phyloP scores from a whole-genome alignment of 2,888 invertebrate genomes.

The Digitonthophagus gazella region DNA sequence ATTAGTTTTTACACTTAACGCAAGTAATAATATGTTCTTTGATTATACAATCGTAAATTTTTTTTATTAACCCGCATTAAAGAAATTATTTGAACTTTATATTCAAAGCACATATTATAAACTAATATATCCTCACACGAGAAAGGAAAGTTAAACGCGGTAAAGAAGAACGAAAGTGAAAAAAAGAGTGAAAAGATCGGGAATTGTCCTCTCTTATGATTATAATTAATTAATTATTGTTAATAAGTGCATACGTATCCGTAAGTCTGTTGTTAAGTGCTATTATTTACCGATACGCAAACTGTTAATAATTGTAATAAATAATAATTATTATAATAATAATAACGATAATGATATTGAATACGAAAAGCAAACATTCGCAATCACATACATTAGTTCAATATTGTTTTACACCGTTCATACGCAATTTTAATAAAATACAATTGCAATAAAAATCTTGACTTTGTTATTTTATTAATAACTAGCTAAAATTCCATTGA shows the following conservation, averaged over 20 bases:
- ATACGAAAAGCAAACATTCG: slow-evolving; percentile 37
- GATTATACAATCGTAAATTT: neutral
- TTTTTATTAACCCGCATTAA: too few relatives aligned
- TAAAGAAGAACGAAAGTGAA: neutral
- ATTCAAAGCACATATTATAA: neutral
- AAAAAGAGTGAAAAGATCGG: neutral
- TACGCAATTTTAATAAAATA: slow-evolving; percentile 46
- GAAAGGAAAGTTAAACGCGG: neutral
- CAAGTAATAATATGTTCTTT: neutral
- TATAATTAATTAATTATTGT: slow-evolving; percentile 14
- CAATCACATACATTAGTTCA: slow-evolving; percentile 42
- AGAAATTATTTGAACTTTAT: neutral
- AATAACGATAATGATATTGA: slow-evolving; percentile 27
- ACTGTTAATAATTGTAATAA: slow-evolving; percentile 21
- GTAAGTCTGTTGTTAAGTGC: slow-evolving; percentile 21
- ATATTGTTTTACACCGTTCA: slow-evolving; percentile 48
- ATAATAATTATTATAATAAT: slow-evolving; percentile 15
- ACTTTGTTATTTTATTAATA: too few relatives aligned
- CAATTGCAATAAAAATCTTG: slow-evolving; percentile 26
- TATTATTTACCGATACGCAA: slow-evolving; percentile 19
- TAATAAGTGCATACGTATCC: slow-evolving; percentile 1
- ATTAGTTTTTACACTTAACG: neutral
- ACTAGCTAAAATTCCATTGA: too few relatives aligned
- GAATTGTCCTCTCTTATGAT: slow-evolving; percentile 16
- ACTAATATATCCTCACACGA: neutral